Conservation (phyloP, 92 coral and sea anemone species). For the Parazoanthus darwini region DNA sequence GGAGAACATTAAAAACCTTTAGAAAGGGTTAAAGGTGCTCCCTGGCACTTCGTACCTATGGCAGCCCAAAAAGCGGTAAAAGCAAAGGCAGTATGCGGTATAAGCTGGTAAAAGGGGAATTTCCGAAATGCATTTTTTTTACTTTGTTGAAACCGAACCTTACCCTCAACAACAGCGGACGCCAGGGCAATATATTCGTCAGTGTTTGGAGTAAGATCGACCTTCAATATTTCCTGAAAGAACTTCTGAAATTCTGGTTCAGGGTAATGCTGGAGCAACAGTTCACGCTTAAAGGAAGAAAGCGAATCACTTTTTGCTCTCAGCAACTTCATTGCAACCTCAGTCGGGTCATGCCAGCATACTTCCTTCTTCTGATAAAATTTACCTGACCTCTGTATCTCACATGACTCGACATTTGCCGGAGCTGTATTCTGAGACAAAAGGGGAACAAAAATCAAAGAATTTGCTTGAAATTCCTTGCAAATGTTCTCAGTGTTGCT, state of each 20-base stretch:
- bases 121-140: no score
- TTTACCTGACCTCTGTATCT: constrained; percentile 31
- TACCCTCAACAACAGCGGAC: constrained; percentile 60
- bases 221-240: constrained; percentile 53
- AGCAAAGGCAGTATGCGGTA: no score
- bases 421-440: background rate
- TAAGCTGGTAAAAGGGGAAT: no score
- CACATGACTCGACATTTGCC: background rate
- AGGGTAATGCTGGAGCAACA: constrained; percentile 59
- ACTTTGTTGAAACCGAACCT: background rate
- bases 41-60: no score
- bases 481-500: constrained; percentile 44
- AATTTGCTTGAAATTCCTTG: constrained; percentile 56
- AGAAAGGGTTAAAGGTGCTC: no score
- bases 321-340: constrained; percentile 44
- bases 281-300: constrained; percentile 51
- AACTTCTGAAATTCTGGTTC: constrained; percentile 41
- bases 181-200: constrained; percentile 87
- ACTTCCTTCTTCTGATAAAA: constrained; percentile 72
- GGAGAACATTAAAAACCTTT: no score
- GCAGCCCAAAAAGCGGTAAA: no score
- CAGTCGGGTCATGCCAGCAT: constrained; percentile 90
- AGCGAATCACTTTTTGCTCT: constrained; percentile 8
- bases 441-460: constrained; percentile 74
- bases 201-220: constrained; percentile 77